Evolutionary conservation across 1,140 invertebrate species (phyloP), one percentile per base, ranked within the genome.

Genomic region (Drosophila ironensis): DNA sequence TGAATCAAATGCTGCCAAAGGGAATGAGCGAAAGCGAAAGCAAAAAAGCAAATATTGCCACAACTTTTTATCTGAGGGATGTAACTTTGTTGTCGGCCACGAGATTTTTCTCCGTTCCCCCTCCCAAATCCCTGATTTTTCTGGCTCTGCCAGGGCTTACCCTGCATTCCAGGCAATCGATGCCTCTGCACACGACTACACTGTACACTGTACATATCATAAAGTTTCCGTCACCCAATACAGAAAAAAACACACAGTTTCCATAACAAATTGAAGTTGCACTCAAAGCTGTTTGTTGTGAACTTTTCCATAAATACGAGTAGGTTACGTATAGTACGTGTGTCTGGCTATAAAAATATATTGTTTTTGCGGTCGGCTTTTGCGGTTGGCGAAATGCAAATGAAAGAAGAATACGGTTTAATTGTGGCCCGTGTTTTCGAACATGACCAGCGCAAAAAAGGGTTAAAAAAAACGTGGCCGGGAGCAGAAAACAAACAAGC

Each of bases 11-110:
- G 71, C 76, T n/a, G 76, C 40, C 54, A 61, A 40, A 28, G 33
- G 56, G 41, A 63, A 63, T 16, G 57, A 12, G 24, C 19, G 19
- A 11, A 56, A 57, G 47, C 46, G 44, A 60, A 44, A 48, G 57
- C 56, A 74, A 60, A 74, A 80, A 59, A 47, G 52, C 70, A 80
- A 80, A 80, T 80, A 80, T 80, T 80, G 75, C 25, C 52, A 50
- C 53, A 80, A 74, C 53, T 80, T 80, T 80, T 80, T 80, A 80
- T 80, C 75, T 60, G 45, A 33, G 57, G 52, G 67, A 70, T 66
- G 75, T 48, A 69, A 78, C 56, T 78, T 73, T 73, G 69, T 47
- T 54, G 40, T 44, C 46, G 51, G 9, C 52, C 7, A 37, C 7
- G 12, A 33, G 41, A 17, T 54, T 51, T 40, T 22, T 20, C 20